Conservation (phyloP, 1,140 invertebrate genomes). For the Bactericera cockerelli region DNA sequence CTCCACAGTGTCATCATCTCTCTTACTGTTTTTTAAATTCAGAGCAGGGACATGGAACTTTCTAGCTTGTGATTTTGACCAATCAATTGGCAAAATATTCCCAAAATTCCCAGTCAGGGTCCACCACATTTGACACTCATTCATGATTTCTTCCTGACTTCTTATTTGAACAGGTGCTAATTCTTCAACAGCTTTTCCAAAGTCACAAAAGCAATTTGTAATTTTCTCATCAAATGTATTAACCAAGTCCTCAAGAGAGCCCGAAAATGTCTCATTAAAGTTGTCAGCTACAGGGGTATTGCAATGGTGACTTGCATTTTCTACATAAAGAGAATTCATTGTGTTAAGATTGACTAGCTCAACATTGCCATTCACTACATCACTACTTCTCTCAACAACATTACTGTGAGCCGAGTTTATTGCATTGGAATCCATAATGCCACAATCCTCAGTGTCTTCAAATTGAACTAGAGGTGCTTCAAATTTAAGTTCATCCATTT, state of each 20-base stretch:
- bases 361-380: neutral
- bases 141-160: conserved; percentile 97
- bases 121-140: conserved; percentile 99
- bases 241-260: conserved; percentile 91
- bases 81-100: conserved; percentile 96
- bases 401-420: conserved; percentile 18
- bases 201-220: conserved; percentile 94
- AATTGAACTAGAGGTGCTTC: conserved; percentile 90
- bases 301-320: conserved; percentile 27
- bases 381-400: conserved; percentile 30
- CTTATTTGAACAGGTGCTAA: conserved; percentile 95
- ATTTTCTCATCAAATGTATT: conserved; percentile 99
- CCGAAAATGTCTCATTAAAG: conserved; percentile 79
- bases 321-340: neutral
- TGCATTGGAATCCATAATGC: conserved; percentile 24
- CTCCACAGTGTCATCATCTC: conserved; percentile 41
- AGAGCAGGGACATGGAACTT: conserved; percentile 87
- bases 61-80: conserved; percentile 94
- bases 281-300: conserved; percentile 43
- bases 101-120: conserved; percentile 99
- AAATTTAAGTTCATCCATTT: conserved; percentile 93
- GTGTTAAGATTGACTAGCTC: neutral
- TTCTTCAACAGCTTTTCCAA: conserved; percentile 90
- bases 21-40: conserved; percentile 65
- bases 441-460: conserved; percentile 67